Percentiles rank a stretch among this genome's conserved stretches.
Conservation (phyloP, 2,113 vertebrate genomes). For the Prochilodus magdalenae region DNA sequence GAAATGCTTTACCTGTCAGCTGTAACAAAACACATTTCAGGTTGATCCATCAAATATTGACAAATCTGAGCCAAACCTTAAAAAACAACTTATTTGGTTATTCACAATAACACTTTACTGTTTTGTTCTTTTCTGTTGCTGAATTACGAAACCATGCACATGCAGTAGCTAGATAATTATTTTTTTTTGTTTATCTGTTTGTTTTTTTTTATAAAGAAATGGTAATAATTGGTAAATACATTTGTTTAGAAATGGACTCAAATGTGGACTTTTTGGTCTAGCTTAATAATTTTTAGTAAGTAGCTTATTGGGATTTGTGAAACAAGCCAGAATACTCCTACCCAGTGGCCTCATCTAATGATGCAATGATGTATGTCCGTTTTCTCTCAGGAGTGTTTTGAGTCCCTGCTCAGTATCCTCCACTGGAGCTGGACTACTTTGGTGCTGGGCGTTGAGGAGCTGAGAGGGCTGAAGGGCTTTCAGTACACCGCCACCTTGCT, state of each 20-base stretch:
- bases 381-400: constrained; percentile 90
- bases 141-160: background rate
- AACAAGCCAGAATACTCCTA: background rate
- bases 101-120: too few species aligned
- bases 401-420: constrained; percentile 93
- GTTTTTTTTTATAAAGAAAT: too few species aligned
- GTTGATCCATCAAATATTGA: too few species aligned
- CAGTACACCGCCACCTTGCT: constrained; percentile 96
- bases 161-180: background rate
- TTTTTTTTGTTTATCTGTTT: background rate
- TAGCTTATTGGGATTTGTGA: background rate
- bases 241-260: background rate
- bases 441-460: constrained; percentile 95
- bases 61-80: too few species aligned
- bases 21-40: too few species aligned
- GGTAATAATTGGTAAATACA: background rate
- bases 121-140: too few species aligned
- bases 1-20: too few species aligned
- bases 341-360: background rate
- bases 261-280: background rate
- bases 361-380: background rate
- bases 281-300: background rate
- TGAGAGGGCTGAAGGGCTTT: constrained; percentile 95
- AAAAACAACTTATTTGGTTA: too few species aligned
- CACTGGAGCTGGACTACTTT: constrained; percentile 99